Evolutionary conservation across 2,113 vertebrate species (phyloP), one percentile per base, ranked within the genome.

Genomic region (Platysternon megacephalum): DNA sequence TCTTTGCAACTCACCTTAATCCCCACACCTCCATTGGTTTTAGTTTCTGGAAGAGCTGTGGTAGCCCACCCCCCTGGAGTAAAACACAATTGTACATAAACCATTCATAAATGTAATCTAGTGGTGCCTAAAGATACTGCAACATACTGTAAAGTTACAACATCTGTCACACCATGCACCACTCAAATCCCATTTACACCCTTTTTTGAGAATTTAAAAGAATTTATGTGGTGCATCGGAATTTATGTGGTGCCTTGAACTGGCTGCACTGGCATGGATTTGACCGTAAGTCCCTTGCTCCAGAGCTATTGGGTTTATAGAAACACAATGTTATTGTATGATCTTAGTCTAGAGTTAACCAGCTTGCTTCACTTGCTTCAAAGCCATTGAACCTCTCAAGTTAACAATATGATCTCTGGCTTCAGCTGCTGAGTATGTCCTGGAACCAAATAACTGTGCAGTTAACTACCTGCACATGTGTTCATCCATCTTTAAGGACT

Each of bases 351-450:
- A 65, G 39, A 81, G 56, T 39, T 87, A 44, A 92, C 84, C 10
- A 91, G 56, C 72, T 53, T 84, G 72, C 78, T 0, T 2, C 74
- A 72, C 81, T 85, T 88, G 85, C 94, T 97, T 82, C 79, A 49
- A 82, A 95, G 82, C 90, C 90, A 94, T 96, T 89, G 94, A 97
- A 89, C 85, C n/a, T 92, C 87, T 93, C 86, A 87, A 56, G 88
- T 89, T 95, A 94, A 78, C 82, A 52, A 92, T 82, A 80, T 48
- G 94, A 68, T 65, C 93, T 95, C 88, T 93, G 55, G 86, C 91
- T 93, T 86, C 90, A 93, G 96, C 96, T 96, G 96, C 93, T 97
- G 95, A 95, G 91, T 94, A 51, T 55, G 86, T 96, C 91, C 90
- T 97, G 95, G 94, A 93, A 95, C 95, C 90, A 49, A 96, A 86